Conservation (phyloP, 2,888 invertebrate genomes). For the Aphrophora alni region DNA sequence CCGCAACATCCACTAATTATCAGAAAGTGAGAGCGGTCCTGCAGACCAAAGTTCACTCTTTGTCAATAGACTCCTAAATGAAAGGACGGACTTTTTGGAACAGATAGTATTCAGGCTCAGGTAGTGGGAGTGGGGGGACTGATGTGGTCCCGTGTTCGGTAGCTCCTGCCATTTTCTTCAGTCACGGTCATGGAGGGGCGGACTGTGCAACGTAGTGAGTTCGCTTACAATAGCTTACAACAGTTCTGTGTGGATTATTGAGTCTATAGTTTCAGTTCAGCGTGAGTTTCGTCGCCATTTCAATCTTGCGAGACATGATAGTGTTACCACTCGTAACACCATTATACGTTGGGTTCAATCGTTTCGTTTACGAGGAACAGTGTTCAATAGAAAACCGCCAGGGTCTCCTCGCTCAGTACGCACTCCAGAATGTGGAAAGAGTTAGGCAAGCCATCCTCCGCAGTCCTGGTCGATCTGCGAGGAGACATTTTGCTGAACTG, state of each 20-base stretch:
- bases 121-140: no score
- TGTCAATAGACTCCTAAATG: no score
- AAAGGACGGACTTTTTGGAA: no score
- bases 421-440: background rate
- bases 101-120: no score
- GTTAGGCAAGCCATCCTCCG: background rate
- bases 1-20: no score
- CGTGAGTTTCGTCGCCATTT: background rate
- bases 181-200: no score
- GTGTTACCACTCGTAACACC: background rate
- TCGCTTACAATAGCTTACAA: no score
- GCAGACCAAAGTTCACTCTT: no score
- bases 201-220: no score
- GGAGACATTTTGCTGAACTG: background rate
- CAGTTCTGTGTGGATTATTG: background rate
- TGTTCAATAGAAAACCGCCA: background rate
- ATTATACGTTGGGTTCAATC: background rate
- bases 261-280: background rate
- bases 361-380: background rate
- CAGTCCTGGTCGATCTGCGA: background rate
- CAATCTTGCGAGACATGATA: background rate
- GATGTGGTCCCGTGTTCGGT: no score
- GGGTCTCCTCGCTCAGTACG: background rate
- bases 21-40: no score
- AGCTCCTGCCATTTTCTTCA: no score